Base-by-base conservation (phyloP, 2,797 vertebrate genomes). In the Spatula clypeata region DNA sequence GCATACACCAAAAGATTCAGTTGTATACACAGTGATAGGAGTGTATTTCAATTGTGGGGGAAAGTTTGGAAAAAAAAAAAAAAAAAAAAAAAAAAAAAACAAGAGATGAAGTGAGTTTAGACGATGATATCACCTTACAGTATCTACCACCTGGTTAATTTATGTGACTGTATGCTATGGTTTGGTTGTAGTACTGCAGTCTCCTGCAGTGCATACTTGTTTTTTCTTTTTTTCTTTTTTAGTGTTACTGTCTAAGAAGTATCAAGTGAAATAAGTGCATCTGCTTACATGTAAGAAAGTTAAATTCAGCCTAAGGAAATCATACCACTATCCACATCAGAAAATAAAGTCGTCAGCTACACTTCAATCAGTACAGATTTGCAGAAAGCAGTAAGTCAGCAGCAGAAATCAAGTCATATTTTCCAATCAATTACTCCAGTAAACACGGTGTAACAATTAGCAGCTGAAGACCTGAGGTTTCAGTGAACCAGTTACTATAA, bases 391-490 rank as follows among this genome's bases (percentile, higher is more conserved):
- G 14, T 71, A 91, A 94, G 65, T 80, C 72, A 93, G 57, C 44
- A 88, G 57, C 40, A 80, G 67, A 44, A 83, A 88, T 90, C 73
- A 83, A 91, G 76, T 74, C 2, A 42, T 64, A 90, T 93, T 93
- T 91, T 93, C 85, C 79, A 92, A 86, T 79, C 73, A 92, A 91
- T 88, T 95, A 91, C 79, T 84, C 26, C 54, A 34, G 58, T 72
- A 95, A 93, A 88, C 66, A 66, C 3, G 3, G 38, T 61, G 20
- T 57, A 83, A 88, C 72, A 88, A 86, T 86, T 80, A 92, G 18
- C 2, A 1, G 69, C 54, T 26, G 19, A 67, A 67, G 81, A 74
- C 0, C 4, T 54, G 54, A 91, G 32, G 23, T 31, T 90, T 74
- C 75, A 69, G 49, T 65, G 47, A 91, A 86, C 15, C 7, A 34